Percentiles rank a stretch among this genome's conserved stretches.
These are phyloP conservation scores for Pipistrellus nathusii DNA, from an alignment of 2,797 vertebrate species.

Conservation along the genomic window DNA sequence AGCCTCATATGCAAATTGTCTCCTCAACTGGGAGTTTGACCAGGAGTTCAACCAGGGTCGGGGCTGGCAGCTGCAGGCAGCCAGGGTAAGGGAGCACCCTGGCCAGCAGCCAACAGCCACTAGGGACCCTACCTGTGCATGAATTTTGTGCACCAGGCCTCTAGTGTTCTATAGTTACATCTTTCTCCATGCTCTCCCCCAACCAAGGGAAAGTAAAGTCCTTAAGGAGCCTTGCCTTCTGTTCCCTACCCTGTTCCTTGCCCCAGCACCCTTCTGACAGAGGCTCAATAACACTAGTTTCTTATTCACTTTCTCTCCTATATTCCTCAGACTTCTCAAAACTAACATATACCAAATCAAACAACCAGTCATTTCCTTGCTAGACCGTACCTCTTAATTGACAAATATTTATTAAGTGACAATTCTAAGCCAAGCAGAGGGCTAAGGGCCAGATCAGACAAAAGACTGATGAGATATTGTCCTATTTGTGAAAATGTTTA, in stretches of 20 bases:
- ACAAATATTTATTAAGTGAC: background rate
- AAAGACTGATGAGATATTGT: background rate
- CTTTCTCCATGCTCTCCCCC: background rate
- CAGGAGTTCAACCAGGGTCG: no score
- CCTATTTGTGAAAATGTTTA: background rate
- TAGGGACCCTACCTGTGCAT: no score
- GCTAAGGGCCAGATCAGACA: background rate
- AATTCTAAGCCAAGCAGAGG: background rate
- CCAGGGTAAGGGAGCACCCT: no score
- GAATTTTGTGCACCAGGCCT: no score
- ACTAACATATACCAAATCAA: background rate
- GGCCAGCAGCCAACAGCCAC: no score
- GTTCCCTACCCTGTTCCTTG: background rate
- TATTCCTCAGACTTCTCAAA: conserved; percentile 11
- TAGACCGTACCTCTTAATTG: background rate
- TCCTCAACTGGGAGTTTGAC: no score
- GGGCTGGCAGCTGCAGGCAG: no score
- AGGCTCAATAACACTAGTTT: background rate
- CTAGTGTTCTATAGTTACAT: background rate
- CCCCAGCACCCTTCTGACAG: background rate
- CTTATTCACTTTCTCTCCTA: background rate
- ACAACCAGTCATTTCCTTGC: background rate
- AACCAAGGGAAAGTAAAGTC: background rate
- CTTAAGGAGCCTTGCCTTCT: background rate
- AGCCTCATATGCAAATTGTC: no score